Evolutionary conservation across 2,113 vertebrate species (phyloP).

Genomic region (Scomber colias): DNA sequence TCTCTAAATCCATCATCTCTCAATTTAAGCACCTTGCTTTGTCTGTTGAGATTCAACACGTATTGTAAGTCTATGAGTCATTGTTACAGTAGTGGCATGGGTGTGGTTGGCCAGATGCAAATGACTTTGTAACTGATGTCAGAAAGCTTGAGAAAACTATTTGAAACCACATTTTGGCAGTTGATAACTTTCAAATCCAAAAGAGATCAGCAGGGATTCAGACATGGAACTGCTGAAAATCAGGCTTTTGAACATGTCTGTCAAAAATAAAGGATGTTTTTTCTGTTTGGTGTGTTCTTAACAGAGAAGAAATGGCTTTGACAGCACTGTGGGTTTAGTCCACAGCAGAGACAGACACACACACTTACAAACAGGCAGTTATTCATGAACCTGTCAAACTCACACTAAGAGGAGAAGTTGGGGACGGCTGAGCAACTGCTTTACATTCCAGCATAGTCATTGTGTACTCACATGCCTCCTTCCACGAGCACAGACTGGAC

Average conservation of each 20-base stretch:
- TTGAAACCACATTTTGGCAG: neutral
- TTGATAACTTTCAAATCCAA: neutral
- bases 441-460: neutral
- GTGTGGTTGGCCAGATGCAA: neutral
- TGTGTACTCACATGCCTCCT: slow-evolving; percentile 92
- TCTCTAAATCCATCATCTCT: slow-evolving; percentile 3
- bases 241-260: neutral
- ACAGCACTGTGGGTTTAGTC: slow-evolving; percentile 14
- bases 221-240: neutral
- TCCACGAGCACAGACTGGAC: slow-evolving; percentile 90
- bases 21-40: slow-evolving; percentile 8
- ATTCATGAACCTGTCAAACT: slow-evolving; percentile 42
- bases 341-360: slow-evolving; percentile 24
- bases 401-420: slow-evolving; percentile 18
- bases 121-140: neutral
- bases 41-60: neutral
- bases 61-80: neutral
- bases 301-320: neutral
- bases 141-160: slow-evolving; percentile 2
- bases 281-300: slow-evolving; percentile 9
- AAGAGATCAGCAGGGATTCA: neutral
- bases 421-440: neutral
- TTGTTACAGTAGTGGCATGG: neutral
- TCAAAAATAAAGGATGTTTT: slow-evolving; percentile 13
- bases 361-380: neutral